These are phyloP conservation scores for Aphis gossypii DNA, from an alignment of 1,140 invertebrate species.

Conservation along the genomic window DNA sequence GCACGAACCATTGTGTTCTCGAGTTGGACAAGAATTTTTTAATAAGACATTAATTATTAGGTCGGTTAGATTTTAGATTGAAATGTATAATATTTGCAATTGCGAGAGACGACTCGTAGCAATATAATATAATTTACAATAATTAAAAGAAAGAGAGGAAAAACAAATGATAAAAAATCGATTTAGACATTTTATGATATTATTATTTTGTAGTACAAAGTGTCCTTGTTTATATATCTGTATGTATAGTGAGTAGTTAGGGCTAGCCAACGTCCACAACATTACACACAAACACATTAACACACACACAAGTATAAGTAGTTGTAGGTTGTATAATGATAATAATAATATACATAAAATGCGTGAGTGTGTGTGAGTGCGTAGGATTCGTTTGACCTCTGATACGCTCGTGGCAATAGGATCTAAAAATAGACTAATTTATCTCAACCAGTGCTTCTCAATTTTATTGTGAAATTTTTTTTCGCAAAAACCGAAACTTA, in stretches of 20 bases:
- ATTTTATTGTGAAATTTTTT: constrained; percentile 44
- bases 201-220: neutral
- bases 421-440: constrained; percentile 55
- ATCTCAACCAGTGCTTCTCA: constrained; percentile 58
- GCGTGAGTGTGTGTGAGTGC: constrained; percentile 42
- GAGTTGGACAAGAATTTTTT: neutral
- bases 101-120: neutral
- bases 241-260: neutral
- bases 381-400: constrained; percentile 57
- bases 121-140: neutral
- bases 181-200: constrained; percentile 25
- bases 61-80: neutral
- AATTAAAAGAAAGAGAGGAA: neutral
- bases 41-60: neutral
- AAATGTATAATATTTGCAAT: neutral
- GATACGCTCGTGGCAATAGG: constrained; percentile 46
- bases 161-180: constrained; percentile 24
- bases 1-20: neutral
- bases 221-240: constrained; percentile 37
- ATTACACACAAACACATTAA: neutral
- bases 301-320: neutral
- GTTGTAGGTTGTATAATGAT: constrained; percentile 52
- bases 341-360: constrained; percentile 48
- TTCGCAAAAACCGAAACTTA: neutral
- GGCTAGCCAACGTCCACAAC: constrained; percentile 10